These are phyloP conservation scores for Corythaixoides concolor DNA, from an alignment of 2,113 vertebrate species.

Conservation along the genomic window DNA sequence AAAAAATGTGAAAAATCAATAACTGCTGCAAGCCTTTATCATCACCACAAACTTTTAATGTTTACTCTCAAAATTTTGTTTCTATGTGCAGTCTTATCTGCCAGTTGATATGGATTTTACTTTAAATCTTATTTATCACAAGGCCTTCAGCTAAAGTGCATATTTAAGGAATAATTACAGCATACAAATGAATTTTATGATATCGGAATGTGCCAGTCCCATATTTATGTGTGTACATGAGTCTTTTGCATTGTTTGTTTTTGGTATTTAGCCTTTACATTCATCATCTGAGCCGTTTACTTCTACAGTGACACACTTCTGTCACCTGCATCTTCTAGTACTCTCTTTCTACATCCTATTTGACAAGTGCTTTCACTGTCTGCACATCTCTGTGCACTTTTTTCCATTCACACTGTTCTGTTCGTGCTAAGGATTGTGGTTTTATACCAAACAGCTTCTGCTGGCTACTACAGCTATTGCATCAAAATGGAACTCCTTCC, in stretches of 20 bases:
- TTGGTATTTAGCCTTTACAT: background rate
- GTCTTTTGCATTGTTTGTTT: background rate
- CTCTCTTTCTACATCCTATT: background rate
- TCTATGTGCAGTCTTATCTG: background rate
- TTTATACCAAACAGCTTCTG: background rate
- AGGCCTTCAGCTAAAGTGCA: background rate
- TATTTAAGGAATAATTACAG: background rate
- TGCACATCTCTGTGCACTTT: background rate
- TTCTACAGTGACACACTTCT: background rate
- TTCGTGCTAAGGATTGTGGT: background rate
- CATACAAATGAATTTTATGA: background rate
- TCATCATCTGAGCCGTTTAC: background rate
- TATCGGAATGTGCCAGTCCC: background rate
- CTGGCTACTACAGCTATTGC: background rate
- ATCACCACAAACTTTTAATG: background rate
- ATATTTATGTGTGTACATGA: background rate
- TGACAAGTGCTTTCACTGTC: background rate
- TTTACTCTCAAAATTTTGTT: constrained; percentile 27
- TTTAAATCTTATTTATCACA: background rate
- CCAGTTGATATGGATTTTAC: background rate
- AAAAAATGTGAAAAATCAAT: constrained; percentile 17
- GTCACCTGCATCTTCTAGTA: background rate
- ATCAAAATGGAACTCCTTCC: background rate
- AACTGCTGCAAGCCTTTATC: background rate
- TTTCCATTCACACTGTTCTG: background rate